phyloP scores from a whole-genome alignment of 2,888 invertebrate genomes.

The Platycnemis pennipes region DNA sequence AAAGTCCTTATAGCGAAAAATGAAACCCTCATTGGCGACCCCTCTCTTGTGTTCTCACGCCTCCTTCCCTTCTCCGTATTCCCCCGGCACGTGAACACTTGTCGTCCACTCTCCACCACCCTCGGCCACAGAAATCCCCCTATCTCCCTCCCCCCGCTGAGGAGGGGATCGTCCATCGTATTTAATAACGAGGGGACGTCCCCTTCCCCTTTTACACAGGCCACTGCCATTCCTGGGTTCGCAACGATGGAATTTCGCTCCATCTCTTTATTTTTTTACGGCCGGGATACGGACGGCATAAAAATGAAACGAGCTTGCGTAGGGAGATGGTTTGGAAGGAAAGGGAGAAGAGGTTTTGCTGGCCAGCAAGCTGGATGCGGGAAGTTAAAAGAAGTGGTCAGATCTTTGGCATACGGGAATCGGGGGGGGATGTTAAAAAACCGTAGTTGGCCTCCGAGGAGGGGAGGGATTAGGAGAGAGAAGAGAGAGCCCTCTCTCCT shows the following conservation, averaged over 20 bases:
- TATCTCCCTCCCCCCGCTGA: neutral
- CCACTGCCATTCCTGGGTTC: neutral
- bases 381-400: neutral
- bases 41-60: neutral
- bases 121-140: neutral
- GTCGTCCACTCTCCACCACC: neutral
- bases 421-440: neutral
- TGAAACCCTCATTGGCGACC: neutral
- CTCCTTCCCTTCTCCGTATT: neutral
- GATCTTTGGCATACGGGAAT: neutral
- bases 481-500: neutral
- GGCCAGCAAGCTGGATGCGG: neutral
- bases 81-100: neutral
- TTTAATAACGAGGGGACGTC: slow-evolving; percentile 13
- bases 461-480: neutral
- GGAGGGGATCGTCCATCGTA: neutral
- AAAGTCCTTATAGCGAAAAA: neutral
- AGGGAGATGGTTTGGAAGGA: neutral
- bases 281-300: neutral
- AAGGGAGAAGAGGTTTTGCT: too few relatives aligned
- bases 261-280: neutral
- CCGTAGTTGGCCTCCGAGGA: neutral
- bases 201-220: neutral
- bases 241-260: neutral
- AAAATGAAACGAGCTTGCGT: neutral